Base-by-base conservation (phyloP, 2,113 vertebrate genomes). In the Odontophorus gujanensis region DNA sequence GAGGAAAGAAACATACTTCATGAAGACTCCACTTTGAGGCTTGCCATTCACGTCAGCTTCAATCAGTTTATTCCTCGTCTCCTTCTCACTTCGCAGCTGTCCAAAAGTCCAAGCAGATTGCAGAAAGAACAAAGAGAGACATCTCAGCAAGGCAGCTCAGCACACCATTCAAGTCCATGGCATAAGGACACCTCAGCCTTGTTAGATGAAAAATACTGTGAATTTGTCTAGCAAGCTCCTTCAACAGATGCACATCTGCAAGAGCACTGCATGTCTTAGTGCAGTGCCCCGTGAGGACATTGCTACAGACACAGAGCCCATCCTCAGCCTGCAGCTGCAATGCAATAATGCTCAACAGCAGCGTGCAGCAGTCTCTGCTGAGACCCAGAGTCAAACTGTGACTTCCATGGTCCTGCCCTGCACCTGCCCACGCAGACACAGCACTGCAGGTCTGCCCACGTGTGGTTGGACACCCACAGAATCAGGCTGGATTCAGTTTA, bases 31-130 rank as follows among this genome's bases (percentile, higher is more conserved):
- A 21, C 96, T 90, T 34, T 95, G 98, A 87, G 98, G 84, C 76
- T 96, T 97, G 75, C 96, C 97, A 13, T 97, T 98, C 92, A 98
- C 94, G 85, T 97, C 97, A 11, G 98, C 96, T 87, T 98, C 98
- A 67, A 98, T 98, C n/a, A 98, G 95, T 72, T 98, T 97, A 74
- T 98, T 97, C 89, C 94, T 97, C 2, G 95, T 98, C 95, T 98
- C 98, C 82, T 97, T 97, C 91, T 98, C 98, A 92, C 97, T 98
- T 78, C 97, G 95, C 85, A 98, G 92, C 98, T 98, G 90, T 38
- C 32, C 34, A 63, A 61, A 93, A 71, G 32, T 48, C 26, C 92
- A 28, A 57, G 68, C 32, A 85, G 47, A 47, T 45, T 11, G 86
- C 59, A 75, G 81, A 38, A 32, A 74, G 53, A 94, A 91, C 21